phyloP scores from a whole-genome alignment of 2,113 vertebrate genomes.

The Pygoscelis adeliae region DNA sequence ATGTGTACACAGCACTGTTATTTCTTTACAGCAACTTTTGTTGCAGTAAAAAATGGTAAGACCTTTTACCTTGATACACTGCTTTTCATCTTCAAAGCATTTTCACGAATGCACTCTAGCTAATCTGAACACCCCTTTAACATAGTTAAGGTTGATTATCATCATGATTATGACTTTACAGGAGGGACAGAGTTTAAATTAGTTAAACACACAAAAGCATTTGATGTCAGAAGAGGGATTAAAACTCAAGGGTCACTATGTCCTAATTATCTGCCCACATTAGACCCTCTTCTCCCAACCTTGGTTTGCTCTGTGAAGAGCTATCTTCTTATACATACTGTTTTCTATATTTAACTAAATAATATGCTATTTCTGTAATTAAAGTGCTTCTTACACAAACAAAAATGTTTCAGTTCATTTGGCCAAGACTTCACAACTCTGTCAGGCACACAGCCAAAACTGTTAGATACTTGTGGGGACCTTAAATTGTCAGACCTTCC shows the following conservation, averaged over 20 bases:
- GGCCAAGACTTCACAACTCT: not conserved
- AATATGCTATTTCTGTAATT: not conserved
- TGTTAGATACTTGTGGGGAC: not conserved
- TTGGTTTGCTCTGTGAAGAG: not conserved
- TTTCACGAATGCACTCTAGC: not conserved
- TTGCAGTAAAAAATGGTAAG: not conserved
- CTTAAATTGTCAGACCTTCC: not conserved
- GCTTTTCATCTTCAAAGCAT: slow-evolving; percentile 55
- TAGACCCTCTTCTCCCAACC: not conserved
- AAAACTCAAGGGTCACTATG: not conserved
- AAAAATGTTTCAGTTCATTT: not conserved
- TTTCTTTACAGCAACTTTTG: not conserved
- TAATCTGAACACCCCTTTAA: not conserved
- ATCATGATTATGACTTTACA: not conserved
- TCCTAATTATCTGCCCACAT: not conserved
- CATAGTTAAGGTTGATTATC: not conserved
- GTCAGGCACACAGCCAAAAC: not conserved
- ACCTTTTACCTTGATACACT: not conserved
- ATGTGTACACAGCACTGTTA: not conserved
- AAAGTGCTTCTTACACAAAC: not conserved
- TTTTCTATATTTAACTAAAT: not conserved
- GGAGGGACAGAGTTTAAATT: not conserved
- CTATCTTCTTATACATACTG: not conserved
- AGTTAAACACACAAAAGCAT: not conserved
- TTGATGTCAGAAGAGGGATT: not conserved